Conservation (phyloP, 2,888 invertebrate species). For the Acanthosoma haemorrhoidale region DNA sequence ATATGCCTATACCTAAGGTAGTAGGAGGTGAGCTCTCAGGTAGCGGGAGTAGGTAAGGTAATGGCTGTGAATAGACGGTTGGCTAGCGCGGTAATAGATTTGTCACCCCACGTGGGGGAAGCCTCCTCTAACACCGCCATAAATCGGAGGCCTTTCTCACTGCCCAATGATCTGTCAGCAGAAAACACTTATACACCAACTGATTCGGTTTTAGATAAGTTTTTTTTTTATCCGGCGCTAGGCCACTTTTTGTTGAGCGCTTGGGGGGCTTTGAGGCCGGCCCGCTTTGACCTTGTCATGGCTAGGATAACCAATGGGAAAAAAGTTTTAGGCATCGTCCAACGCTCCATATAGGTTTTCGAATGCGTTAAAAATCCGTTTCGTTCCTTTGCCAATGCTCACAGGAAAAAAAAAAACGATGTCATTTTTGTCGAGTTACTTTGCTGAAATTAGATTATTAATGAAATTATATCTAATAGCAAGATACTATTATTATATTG, state of each 20-base stretch:
- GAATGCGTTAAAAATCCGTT: no score
- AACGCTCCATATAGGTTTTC: not conserved
- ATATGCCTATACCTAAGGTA: no score
- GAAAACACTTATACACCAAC: slow-evolving; percentile 25
- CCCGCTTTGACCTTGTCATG: not conserved
- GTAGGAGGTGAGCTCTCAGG: no score
- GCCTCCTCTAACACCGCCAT: not conserved
- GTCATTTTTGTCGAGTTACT: no score
- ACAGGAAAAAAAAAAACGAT: no score
- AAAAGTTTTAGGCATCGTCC: not conserved
- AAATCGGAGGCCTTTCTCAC: not conserved
- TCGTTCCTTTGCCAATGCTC: no score
- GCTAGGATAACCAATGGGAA: slow-evolving; percentile 4
- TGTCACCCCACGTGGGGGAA: slow-evolving; percentile 9
- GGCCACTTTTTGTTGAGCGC: not conserved
- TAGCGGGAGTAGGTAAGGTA: slow-evolving; percentile 17
- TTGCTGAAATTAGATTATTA: no score
- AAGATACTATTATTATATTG: no score
- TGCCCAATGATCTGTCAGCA: slow-evolving; percentile 20
- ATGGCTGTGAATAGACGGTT: not conserved
- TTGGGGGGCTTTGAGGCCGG: not conserved
- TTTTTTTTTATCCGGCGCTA: not conserved
- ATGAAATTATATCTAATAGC: no score
- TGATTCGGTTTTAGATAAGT: slow-evolving; percentile 23
- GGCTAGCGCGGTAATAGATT: slow-evolving; percentile 14